Conservation (phyloP, 2,888 invertebrate genomes). For the Tetanocera ferruginea region DNA sequence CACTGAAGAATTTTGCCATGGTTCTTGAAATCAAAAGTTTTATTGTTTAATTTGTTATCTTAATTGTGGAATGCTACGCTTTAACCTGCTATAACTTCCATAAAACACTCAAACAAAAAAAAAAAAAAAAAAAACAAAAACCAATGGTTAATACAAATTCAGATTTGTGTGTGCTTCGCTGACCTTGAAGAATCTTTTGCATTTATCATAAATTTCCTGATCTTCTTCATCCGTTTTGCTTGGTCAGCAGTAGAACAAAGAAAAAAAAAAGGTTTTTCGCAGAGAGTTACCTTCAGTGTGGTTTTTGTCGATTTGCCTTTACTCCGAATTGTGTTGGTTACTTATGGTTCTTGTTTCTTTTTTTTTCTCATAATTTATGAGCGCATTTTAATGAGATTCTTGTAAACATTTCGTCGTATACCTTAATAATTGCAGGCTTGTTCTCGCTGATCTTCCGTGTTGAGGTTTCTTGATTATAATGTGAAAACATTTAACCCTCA, state of each 20-base stretch:
- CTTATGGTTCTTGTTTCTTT: constrained; percentile 34
- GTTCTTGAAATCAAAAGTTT: constrained; percentile 39
- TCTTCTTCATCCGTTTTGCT: constrained; percentile 12
- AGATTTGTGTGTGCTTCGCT: constrained; percentile 44
- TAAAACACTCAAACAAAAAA: not conserved
- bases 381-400: constrained; percentile 66
- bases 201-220: constrained; percentile 61
- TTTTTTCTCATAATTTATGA: constrained; percentile 61
- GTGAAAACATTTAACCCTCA: not conserved
- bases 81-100: no score
- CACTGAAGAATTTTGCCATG: not conserved
- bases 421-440: not conserved
- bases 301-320: constrained; percentile 32
- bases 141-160: not conserved
- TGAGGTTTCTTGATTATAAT: constrained; percentile 26
- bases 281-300: constrained; percentile 30
- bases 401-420: constrained; percentile 55
- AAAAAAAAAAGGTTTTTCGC: constrained; percentile 25
- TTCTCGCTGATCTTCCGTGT: not conserved
- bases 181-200: constrained; percentile 64
- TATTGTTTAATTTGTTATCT: not conserved
- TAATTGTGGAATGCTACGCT: no score
- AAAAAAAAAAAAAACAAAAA: not conserved
- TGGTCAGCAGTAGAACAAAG: constrained; percentile 20
- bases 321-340: constrained; percentile 10